Evolutionary conservation across 1,140 invertebrate genomes (phyloP), one percentile per base, ranked within the genome.

Genomic region (Drosophila ogumai): DNA sequence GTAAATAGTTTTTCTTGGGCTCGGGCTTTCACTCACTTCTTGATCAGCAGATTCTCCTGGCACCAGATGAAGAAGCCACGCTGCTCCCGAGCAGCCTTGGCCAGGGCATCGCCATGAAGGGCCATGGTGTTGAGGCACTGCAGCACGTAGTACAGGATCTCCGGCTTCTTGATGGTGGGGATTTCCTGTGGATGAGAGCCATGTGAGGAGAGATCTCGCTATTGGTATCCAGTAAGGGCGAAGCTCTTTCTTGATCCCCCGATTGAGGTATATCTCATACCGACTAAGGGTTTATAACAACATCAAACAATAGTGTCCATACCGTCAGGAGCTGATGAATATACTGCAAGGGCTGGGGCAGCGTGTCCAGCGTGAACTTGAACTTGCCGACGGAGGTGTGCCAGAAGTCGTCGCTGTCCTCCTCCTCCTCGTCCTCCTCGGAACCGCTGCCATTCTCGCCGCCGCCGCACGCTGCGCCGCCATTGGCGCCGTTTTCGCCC

Each of bases 51-150:
- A 93, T 99, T 99, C 93, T 99, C 98, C 92, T 99, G 98, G 76
- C 97, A 98, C 97, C 98, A 99, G 65, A 99, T 98, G 59, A 99
- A 96, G 94, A 99, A 99, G 49, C 98, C 98, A 79, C 97, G 95
- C 90, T 99, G 96, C 90, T 99, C 98, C 81, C 96, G 96, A 0
- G 97, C 95, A 1, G 98, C 97, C 80, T 96, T 96, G 31, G 95
- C 96, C 47, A 99, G 94, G 8, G 98, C 97, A 93, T 99, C 98
- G 5, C 97, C 98, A 92, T 99, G 97, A 3, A 99, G 94, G 60
- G 97, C 96, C 81, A 99, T 94, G 44, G 98, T 95, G 92, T 99
- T 97, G 2, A 99, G 93, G 85, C 98, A 99, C 84, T 97, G 96
- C 36, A 99, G 93, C 91, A 99, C 95, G 87, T 99, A 98, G 92